Evolutionary conservation across 2,888 invertebrate species (phyloP), one percentile per base, ranked within the genome.

Genomic region (Hemistola chrysoprasaria): DNA sequence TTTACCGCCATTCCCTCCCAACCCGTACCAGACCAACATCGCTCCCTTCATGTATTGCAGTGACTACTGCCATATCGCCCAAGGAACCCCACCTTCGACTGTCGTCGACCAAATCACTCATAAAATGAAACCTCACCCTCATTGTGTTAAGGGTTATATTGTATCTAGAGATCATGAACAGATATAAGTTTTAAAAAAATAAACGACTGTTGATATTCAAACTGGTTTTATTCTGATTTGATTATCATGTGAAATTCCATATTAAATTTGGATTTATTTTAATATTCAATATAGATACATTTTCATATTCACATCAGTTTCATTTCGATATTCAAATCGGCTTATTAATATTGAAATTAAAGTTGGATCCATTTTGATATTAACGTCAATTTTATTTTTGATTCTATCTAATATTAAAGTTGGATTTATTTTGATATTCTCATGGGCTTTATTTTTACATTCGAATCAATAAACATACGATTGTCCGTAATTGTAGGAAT

Each of bases 11-110:
- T 83, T 69, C 59, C 76, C 78, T 0, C 87, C 88, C 0, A 87
- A 84, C 46, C 85, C 86, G 0, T 86, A 62, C 55, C 88, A 87
- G 59, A 84, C 86, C 1, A 83, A 80, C 55, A 78, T 80, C 1
- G 81, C 86, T 0, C 88, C 88, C 0, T 85, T 84, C 50, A 88
- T 87, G 87, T 88, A 88, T 59, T 87, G 88, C 54, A 83, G 81
- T 36, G 88, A 88, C 45, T 87, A 87, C 26, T 87, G 87, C 35
- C 87, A 86, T 33, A 71, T 85, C 6, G 64, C 77, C 0, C 78
- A 78, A 48, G 86, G 87, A 8, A 84, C 85, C 0, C 73, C 79
- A 0, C 84, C 86, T 0, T 78, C 65, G 23, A 72, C 59, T 0
- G 85, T 83, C 0, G 71, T 88, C 1, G 84, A 88, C 25, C 87